Conservation (phyloP, 1,140 invertebrate genomes). For the Drosophila virilis region DNA sequence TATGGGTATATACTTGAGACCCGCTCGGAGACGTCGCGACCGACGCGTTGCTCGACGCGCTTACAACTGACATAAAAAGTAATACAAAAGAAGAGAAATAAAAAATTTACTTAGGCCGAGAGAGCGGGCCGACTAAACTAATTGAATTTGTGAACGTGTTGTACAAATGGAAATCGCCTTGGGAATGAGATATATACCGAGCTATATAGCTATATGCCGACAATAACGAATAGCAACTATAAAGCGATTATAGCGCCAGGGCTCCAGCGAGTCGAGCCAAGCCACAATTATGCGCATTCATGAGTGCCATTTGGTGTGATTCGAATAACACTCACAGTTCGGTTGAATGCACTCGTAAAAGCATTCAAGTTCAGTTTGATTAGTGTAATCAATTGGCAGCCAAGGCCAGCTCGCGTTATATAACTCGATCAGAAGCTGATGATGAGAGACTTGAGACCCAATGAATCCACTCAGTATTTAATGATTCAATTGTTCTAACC, state of each 20-base stretch:
- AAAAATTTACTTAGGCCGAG: neutral
- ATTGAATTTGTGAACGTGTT: constrained; percentile 35
- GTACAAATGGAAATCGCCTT: constrained; percentile 35
- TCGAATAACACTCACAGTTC: neutral
- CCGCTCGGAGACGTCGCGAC: constrained; percentile 24
- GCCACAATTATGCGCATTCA: neutral
- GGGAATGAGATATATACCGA: constrained; percentile 19
- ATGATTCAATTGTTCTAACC: no score
- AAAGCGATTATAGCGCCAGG: neutral
- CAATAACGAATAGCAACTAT: neutral
- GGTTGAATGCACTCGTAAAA: constrained; percentile 39
- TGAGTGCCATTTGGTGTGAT: neutral
- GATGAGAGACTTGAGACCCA: neutral
- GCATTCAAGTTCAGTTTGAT: constrained; percentile 41
- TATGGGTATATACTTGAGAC: neutral
- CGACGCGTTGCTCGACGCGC: constrained; percentile 18
- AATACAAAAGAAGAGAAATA: neutral
- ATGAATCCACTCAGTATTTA: no score
- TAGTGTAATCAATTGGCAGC: constrained; percentile 21
- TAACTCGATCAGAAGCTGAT: constrained; percentile 11
- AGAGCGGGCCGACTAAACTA: constrained; percentile 1
- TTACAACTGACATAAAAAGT: constrained; percentile 16
- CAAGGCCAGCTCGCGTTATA: constrained; percentile 19
- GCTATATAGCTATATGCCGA: neutral
- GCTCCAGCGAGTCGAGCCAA: neutral